These are phyloP conservation scores for Lycaon pictus DNA, from an alignment of 2,113 vertebrate genomes.

Conservation along the genomic window DNA sequence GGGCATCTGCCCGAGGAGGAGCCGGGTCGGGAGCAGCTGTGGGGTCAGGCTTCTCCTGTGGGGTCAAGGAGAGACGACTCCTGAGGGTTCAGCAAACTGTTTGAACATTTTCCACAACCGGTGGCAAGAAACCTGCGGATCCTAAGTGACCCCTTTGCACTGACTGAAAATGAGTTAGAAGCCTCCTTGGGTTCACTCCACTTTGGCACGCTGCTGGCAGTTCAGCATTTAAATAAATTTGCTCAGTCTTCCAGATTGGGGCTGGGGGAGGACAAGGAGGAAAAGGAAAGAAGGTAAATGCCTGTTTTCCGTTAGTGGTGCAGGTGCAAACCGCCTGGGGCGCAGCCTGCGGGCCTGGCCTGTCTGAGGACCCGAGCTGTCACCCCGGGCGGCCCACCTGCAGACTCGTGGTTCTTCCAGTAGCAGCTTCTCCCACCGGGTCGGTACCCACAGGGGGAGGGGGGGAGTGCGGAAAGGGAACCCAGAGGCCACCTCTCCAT, in stretches of 20 bases:
- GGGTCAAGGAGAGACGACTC: background rate
- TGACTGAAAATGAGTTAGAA: background rate
- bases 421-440: background rate
- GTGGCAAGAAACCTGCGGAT: background rate
- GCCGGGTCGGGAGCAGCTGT: background rate
- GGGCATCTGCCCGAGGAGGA: too few species aligned
- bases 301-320: fast-evolving
- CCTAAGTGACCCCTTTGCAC: too few species aligned
- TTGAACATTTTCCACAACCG: background rate
- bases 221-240: background rate
- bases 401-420: background rate
- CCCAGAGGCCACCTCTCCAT: background rate
- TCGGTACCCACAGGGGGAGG: background rate
- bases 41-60: background rate
- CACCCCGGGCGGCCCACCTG: fast-evolving
- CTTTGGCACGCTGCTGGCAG: too few species aligned
- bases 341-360: background rate
- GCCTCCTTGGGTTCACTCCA: background rate
- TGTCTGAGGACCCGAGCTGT: fast-evolving
- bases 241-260: too few species aligned
- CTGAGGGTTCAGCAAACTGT: background rate
- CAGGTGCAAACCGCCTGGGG: background rate
- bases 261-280: too few species aligned
- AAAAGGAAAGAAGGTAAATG: background rate
- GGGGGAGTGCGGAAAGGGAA: too few species aligned